phyloP scores from a whole-genome alignment of 1,140 invertebrate genomes.

The Drosophila navojoa region DNA sequence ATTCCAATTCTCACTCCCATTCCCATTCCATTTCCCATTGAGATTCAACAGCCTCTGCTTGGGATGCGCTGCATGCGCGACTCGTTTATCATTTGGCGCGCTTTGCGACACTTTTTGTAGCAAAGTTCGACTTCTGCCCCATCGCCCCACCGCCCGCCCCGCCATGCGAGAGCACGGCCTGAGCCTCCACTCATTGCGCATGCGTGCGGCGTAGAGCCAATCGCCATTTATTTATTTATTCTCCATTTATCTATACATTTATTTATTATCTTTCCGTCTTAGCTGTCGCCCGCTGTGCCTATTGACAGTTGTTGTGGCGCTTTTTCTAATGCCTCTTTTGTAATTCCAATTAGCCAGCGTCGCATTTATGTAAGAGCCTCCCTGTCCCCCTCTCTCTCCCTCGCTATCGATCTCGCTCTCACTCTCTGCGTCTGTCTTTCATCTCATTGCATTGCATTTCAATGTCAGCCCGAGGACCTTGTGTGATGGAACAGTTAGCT shows the following conservation, averaged over 20 bases:
- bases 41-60: conserved; percentile 33
- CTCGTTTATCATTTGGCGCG: conserved; percentile 76
- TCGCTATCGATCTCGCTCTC: no score
- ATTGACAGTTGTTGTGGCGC: conserved; percentile 77
- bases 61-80: conserved; percentile 53
- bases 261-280: conserved; percentile 72
- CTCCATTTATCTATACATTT: conserved; percentile 79
- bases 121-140: conserved; percentile 15
- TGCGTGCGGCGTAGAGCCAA: conserved; percentile 69
- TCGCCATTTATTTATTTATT: conserved; percentile 82
- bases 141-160: not conserved
- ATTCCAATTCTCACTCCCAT: no score
- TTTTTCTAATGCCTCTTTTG: conserved; percentile 78
- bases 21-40: not conserved
- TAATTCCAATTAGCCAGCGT: conserved; percentile 74
- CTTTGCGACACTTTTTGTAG: conserved; percentile 78
- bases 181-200: conserved; percentile 53
- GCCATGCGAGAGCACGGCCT: no score
- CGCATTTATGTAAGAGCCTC: conserved; percentile 66
- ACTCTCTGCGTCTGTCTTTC: conserved; percentile 16
- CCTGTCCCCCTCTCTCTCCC: not conserved
- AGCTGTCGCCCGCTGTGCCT: conserved; percentile 34
- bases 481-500: not conserved
- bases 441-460: conserved; percentile 56
- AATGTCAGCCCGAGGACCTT: conserved; percentile 27